Base-by-base conservation (phyloP, 2,113 vertebrate genomes). In the Gallinago media region DNA sequence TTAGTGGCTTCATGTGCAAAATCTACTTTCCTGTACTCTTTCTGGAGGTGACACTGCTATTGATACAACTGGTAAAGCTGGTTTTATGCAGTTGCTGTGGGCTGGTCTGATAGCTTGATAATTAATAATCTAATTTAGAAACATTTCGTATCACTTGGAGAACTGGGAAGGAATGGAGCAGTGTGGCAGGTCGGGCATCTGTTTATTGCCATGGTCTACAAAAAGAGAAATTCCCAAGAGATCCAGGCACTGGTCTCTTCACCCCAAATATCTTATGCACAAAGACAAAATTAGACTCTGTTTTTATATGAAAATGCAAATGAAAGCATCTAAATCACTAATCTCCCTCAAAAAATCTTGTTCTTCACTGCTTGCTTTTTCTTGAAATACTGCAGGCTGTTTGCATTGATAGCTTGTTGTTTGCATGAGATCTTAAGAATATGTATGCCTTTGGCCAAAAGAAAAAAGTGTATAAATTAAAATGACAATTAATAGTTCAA, bases 121-220 rank as follows among this genome's bases (percentile, higher is more conserved):
- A 88, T 67, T 81, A 73, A 59, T 71, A 80, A 77, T 52, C 26
- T 74, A 40, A 71, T 61, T 85, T 22, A 66, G 36, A 67, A 87
- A 32, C 9, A 32, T 8, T 73, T 52, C 15, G 19, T 32, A 15
- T 46, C 21, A 44, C 44, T 72, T 49, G 71, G 32, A 82, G 22
- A 67, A 31, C 0, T 50, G 34, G 22, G 50, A 62, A 93, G 65
- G 58, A 67, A 52, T 0, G 6, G 20, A 89, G 29, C 15, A 47
- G 27, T 0, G 0, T 66, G 49, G 11, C 34, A 82, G 49, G 2
- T 32, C 0, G 0, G 46, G 25, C 13, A 34, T 14, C 6, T 2
- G 0, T 52, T 92, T 68, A 68, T 63, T 91, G 31, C 21, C 25
- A 7, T 7, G 15, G 9, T 34, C 36, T 71, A 74, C 8, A 73